Base-by-base conservation (phyloP, 2,888 invertebrate species). In the Perizoma affinitatum region DNA sequence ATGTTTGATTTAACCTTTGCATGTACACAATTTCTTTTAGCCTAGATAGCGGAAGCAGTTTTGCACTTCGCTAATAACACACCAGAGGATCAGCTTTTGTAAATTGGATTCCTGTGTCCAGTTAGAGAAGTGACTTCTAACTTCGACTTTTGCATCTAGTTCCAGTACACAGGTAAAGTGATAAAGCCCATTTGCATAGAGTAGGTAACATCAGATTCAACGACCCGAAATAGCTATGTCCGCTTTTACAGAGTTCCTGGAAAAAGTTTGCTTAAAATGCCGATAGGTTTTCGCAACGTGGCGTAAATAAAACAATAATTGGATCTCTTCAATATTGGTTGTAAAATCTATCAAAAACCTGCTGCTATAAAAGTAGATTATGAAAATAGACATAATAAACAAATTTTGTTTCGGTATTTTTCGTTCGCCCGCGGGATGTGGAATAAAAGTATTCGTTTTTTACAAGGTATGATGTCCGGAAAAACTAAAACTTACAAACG, bases 101-200 rank as follows among this genome's bases (percentile, higher is more conserved):
- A 69, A 69, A 72, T 70, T 67, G 68, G 54, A 70, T 70, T 72
- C 58, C 65, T 35, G 57, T 62, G 65, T 68, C 54, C 54, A 53
- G 55, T 63, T 57, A 59, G 50, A 61, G 54, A 53, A 50, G 54
- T 67, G 54, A 60, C 63, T 58, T 59, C 63, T 41, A 64, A 60
- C 69, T 62, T 59, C 46, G 55, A 68, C 62, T 68, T 67, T 67
- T 64, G 58, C 59, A 65, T 65, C 61, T 61, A 41, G 56, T 53
- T 45, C 59, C 58, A 65, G 38, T 38, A 38, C 58, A 60, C 57
- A 61, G 63, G 59, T 65, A 63, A 63, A 61, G 64, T 61, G 63
- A 63, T 63, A 66, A 65, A 66, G 59, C 51, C 41, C 55, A 67
- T 67, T 65, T 67, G 64, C 67, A 66, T 65, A 57, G 47, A 5